These are phyloP conservation scores for Mermis nigrescens DNA, from an alignment of 2,888 invertebrate genomes.

Conservation along the genomic window DNA sequence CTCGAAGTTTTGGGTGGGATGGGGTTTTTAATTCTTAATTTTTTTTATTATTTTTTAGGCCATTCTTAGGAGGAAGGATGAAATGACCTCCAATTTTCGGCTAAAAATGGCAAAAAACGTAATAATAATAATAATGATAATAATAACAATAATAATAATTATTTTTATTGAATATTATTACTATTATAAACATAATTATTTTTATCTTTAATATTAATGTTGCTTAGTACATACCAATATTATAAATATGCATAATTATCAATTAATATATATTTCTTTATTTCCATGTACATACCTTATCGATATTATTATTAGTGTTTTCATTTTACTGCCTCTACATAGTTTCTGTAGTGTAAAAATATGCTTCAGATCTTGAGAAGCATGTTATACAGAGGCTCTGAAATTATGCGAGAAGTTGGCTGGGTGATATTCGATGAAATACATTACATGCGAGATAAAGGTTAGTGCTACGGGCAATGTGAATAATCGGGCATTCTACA, in stretches of 20 bases:
- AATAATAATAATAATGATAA: no score
- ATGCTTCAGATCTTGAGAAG: constrained; percentile 65
- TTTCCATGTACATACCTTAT: not conserved
- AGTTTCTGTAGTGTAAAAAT: not conserved
- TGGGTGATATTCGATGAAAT: constrained; percentile 99
- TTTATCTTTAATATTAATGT: no score
- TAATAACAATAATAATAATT: no score
- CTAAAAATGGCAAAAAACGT: not conserved
- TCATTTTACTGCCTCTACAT: no score
- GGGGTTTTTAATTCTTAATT: not conserved
- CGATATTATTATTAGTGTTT: not conserved
- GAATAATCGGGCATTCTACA: no score
- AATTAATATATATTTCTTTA: not conserved
- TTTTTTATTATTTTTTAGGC: no score
- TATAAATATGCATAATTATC: no score
- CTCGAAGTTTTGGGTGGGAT: not conserved
- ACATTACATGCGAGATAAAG: constrained; percentile 96
- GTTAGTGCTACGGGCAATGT: constrained; percentile 20
- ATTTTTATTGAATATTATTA: no score
- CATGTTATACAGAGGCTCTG: constrained; percentile 94
- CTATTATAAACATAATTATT: no score
- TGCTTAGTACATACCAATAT: no score
- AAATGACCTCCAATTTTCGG: no score
- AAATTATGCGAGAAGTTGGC: constrained; percentile 95
- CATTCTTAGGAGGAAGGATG: no score